A percentile compares a stretch with the other conserved stretches of the same genome.
phyloP scores from a whole-genome alignment of 1,140 invertebrate species.

The Trichomalopsis sarcophagae region DNA sequence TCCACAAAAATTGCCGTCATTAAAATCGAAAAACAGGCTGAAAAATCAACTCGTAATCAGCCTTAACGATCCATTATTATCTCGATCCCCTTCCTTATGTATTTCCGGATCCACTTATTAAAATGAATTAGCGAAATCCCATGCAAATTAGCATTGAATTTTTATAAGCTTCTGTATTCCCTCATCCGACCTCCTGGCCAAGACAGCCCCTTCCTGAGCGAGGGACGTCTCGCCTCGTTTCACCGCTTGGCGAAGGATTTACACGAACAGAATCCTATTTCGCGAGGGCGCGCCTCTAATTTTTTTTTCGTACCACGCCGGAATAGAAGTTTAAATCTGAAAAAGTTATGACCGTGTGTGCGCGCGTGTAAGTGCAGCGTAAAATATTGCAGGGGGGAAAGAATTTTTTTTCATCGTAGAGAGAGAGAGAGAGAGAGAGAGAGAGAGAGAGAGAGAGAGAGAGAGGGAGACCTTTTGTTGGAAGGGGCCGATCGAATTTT shows the following conservation, averaged over 20 bases:
- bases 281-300: slow-evolving; percentile 4
- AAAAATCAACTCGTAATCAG: not conserved
- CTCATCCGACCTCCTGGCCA: not conserved
- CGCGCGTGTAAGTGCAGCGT: slow-evolving; percentile 28
- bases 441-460: no score
- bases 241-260: slow-evolving; percentile 11
- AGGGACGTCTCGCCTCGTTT: slow-evolving; percentile 14
- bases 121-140: slow-evolving; percentile 41
- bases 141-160: slow-evolving; percentile 34
- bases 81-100: no score
- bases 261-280: slow-evolving; percentile 40
- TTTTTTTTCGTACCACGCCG: not conserved
- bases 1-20: no score
- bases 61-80: no score
- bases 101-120: slow-evolving; percentile 4
- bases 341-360: slow-evolving; percentile 20
- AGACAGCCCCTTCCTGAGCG: not conserved
- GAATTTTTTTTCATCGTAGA: not conserved
- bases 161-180: slow-evolving; percentile 7
- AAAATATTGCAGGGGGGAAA: slow-evolving; percentile 5
- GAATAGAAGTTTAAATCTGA: slow-evolving; percentile 45
- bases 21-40: no score
- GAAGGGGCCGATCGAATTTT: slow-evolving; percentile 18
- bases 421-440: no score
- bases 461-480: not conserved